Evolutionary conservation across 2,113 vertebrate species (phyloP), one percentile per base, ranked within the genome.

Genomic region (Theristicus caerulescens): DNA sequence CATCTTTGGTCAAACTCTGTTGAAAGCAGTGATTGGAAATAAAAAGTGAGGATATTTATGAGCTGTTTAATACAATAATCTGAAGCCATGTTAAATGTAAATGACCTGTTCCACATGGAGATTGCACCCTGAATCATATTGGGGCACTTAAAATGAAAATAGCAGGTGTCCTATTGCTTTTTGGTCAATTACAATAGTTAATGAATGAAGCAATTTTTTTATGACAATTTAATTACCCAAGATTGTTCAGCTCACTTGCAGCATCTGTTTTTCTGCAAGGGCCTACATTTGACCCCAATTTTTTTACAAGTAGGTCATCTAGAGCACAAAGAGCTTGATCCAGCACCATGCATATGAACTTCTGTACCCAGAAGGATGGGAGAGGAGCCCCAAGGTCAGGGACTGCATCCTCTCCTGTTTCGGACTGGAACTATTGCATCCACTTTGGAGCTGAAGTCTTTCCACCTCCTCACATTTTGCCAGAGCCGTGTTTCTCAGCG

Each of bases 181-280:
- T 95, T 92, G 78, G 76, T 96, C 94, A 97, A 86, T 97, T 97
- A 93, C 66, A 36, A 62, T 70, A 93, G 93, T 94, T 93, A 91
- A 95, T 88, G 90, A 95, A 95, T 97, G 90, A 92, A 91, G 77
- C 86, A 61, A 64, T 16, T 61, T 94, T 95, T 97, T 96, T 93
- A 94, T 93, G 89, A 62, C 86, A 85, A 86, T 90, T 83, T 78
- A 97, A 96, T 95, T 96, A 86, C 55, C 66, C 44, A 66, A 86
- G 91, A 95, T 96, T 88, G 82, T 83, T 91, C 82, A 80, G 72
- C 87, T 94, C 57, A 49, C 69, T 92, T 78, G 44, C 70, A 86
- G 92, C 89, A 97, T 94, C 95, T 97, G 97, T 58, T 79, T 96
- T 97, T 82, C 65, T 86, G 49, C 44, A 88, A 92, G 29, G 62